Evolutionary conservation across 2,888 invertebrate species (phyloP), one percentile per base, ranked within the genome.

Genomic region (Ganaspis brasiliensis): DNA sequence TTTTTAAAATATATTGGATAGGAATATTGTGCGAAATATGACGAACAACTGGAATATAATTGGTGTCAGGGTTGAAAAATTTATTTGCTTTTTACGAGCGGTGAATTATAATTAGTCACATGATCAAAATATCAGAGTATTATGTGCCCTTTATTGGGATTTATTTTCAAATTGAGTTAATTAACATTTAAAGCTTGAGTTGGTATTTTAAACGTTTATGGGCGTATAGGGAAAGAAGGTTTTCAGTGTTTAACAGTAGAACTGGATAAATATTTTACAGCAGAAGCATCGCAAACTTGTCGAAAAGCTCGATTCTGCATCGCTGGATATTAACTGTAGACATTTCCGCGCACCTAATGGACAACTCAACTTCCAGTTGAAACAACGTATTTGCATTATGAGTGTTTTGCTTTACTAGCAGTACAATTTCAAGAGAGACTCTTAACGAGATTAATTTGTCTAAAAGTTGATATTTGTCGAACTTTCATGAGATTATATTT

Each of bases 381-480:
- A 72, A 72, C 72, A 63, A 63, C 21, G 40, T 63, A 35, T 52
- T 72, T 55, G 35, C 72, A 72, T 72, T 40, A 72, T 26, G 72
- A 72, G 31, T 16, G 31, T 5, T 21, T 26, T 35, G 40, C 40
- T 63, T 12, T 63, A 72, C 35, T 31, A n/a, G 16, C 5, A 55
- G 55, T 21, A 26, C 26, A 21, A 55, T 72, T 31, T 63, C 21
- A 40, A 63, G 21, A 40, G 63, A 1, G 40, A 63, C 40, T 63
- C 40, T 21, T 63, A 21, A 63, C 40, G 21, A 63, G 40, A 24
- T 63, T 63, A 37, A 63, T 40, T 63, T 24, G 19, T 10, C 4
- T 56, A 56, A 21, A 56, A 24, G 56, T 52, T 52, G 9, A 16
- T 52, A 52, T 52, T 52, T 9, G 52, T 52, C 19, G 19, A 19